phyloP scores from a whole-genome alignment of 2,113 vertebrate species.

The Bos indicus region DNA sequence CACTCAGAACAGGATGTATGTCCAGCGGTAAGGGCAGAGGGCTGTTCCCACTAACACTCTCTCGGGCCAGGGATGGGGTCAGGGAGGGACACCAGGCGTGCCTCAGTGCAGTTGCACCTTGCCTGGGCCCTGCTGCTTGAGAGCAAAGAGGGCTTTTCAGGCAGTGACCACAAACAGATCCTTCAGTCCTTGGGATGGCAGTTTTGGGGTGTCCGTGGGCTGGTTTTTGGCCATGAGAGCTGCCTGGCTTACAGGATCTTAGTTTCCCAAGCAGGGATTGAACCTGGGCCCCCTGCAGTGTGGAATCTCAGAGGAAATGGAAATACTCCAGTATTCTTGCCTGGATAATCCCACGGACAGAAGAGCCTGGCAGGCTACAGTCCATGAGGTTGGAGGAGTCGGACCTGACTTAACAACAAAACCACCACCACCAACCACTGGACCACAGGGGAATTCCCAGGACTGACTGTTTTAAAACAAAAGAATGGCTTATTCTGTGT shows the following conservation, averaged over 20 bases:
- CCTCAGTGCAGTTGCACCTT: neutral
- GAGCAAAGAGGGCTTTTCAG: neutral
- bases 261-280: neutral
- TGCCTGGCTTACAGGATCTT: neutral
- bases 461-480: neutral
- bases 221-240: neutral
- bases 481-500: neutral
- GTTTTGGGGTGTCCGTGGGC: neutral
- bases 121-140: neutral
- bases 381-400: neutral
- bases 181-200: no score
- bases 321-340: neutral
- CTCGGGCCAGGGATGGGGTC: neutral
- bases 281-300: neutral
- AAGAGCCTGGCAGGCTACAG: neutral
- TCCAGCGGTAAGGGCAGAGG: neutral
- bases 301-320: neutral
- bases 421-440: neutral
- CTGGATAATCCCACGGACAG: neutral
- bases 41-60: neutral
- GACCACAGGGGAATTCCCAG: neutral
- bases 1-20: neutral
- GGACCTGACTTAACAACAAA: neutral
- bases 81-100: neutral
- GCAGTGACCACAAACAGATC: neutral